These are phyloP conservation scores for Chelidonichthys spinosus DNA, from an alignment of 2,797 vertebrate species.

Conservation along the genomic window DNA sequence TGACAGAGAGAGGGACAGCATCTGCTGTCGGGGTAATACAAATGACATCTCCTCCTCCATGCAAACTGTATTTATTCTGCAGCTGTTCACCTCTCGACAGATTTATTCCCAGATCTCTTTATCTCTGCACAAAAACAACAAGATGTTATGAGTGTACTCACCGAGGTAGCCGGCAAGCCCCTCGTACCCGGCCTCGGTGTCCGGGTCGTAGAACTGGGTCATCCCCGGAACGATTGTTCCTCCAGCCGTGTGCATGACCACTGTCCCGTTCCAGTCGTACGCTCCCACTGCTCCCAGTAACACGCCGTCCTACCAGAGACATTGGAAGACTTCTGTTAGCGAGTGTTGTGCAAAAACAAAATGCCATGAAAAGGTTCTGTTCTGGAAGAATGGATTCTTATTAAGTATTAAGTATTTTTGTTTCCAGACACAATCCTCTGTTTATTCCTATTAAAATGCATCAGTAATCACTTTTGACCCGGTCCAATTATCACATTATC, in stretches of 20 bases:
- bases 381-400: neutral
- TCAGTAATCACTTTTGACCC: too few relatives aligned
- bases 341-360: neutral
- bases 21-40: conserved; percentile 37
- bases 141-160: conserved; percentile 70
- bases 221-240: conserved; percentile 80
- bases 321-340: neutral
- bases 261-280: conserved; percentile 97
- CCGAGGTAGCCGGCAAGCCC: conserved; percentile 93
- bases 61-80: conserved; percentile 38
- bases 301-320: conserved; percentile 84
- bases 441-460: too few relatives aligned
- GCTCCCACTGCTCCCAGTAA: conserved; percentile 97
- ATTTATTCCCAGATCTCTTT: neutral
- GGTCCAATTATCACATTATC: too few relatives aligned
- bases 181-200: conserved; percentile 85
- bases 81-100: conserved; percentile 18
- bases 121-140: neutral
- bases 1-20: conserved; percentile 38
- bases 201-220: conserved; percentile 84
- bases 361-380: too few relatives aligned
- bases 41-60: conserved; percentile 31
- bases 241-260: conserved; percentile 87
- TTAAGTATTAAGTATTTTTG: too few relatives aligned
- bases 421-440: too few relatives aligned